Percentiles rank a stretch among this genome's conserved stretches.
Conservation (phyloP, 2,113 vertebrate genomes). For the Neodon shergylaensis region DNA sequence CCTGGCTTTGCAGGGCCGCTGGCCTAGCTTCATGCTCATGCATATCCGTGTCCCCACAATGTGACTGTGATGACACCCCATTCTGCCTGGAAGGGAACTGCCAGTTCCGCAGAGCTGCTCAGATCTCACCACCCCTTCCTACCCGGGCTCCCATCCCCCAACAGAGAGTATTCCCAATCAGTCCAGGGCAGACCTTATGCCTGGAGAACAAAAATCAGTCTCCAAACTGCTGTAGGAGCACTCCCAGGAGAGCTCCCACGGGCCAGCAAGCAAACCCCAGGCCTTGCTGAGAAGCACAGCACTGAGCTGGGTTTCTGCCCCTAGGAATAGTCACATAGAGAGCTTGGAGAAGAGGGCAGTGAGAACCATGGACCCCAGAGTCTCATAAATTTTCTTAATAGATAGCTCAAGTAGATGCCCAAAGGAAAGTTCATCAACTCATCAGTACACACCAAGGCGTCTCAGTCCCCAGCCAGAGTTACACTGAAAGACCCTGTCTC, state of each 20-base stretch:
- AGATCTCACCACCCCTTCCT: neutral
- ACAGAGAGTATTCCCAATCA: neutral
- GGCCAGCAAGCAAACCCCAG: neutral
- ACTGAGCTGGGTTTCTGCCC: neutral
- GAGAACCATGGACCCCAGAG: neutral
- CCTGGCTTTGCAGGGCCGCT: neutral
- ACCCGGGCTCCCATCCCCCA: neutral
- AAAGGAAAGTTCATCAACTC: neutral
- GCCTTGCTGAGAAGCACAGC: constrained; percentile 30
- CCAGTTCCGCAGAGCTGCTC: neutral
- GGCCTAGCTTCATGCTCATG: neutral
- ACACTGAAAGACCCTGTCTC: neutral
- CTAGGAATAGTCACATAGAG: neutral
- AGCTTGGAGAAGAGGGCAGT: neutral
- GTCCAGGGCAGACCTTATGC: neutral
- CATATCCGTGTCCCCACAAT: neutral
- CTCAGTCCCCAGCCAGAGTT: neutral
- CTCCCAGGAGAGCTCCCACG: neutral
- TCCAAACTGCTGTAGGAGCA: neutral
- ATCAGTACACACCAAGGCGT: neutral
- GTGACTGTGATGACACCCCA: neutral
- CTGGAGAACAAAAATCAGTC: neutral
- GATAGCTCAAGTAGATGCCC: neutral
- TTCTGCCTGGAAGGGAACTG: constrained; percentile 7
- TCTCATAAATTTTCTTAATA: neutral